phyloP scores from a whole-genome alignment of 2,113 vertebrate genomes.

The Menidia beryllina region DNA sequence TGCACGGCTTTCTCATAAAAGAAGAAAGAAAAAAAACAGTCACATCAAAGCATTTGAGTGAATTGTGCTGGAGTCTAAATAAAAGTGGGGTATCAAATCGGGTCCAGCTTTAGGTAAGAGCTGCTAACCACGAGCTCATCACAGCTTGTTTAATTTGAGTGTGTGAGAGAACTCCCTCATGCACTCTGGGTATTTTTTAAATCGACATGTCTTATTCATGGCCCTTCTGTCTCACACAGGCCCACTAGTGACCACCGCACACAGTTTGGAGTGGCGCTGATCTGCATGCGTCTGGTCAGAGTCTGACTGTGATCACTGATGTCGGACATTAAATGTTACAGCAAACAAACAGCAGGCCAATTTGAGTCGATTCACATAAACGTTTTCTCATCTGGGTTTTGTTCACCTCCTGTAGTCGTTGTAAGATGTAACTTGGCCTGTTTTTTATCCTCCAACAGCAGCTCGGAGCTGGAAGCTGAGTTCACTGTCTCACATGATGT shows the following conservation, averaged over 20 bases:
- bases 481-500: conserved; percentile 42
- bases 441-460: conserved; percentile 38
- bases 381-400: no score
- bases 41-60: no score
- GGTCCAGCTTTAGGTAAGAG: not conserved
- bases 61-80: no score
- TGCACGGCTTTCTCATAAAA: no score
- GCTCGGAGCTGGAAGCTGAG: conserved; percentile 23
- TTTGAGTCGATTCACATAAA: conserved; percentile 44
- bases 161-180: conserved; percentile 10
- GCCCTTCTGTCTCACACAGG: conserved; percentile 48
- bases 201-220: conserved; percentile 70
- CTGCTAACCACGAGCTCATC: not conserved
- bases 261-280: conserved; percentile 44
- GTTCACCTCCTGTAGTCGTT: no score
- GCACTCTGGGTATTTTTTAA: conserved; percentile 37
- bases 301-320: conserved; percentile 28
- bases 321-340: conserved; percentile 33
- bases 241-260: conserved; percentile 53
- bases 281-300: conserved; percentile 31
- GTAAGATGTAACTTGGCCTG: conserved; percentile 28
- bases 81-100: no score
- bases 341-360: conserved; percentile 44
- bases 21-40: no score
- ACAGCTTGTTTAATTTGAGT: not conserved